Evolutionary conservation across 1,140 invertebrate genomes (phyloP).

Genomic region (Drosophila hydei): DNA sequence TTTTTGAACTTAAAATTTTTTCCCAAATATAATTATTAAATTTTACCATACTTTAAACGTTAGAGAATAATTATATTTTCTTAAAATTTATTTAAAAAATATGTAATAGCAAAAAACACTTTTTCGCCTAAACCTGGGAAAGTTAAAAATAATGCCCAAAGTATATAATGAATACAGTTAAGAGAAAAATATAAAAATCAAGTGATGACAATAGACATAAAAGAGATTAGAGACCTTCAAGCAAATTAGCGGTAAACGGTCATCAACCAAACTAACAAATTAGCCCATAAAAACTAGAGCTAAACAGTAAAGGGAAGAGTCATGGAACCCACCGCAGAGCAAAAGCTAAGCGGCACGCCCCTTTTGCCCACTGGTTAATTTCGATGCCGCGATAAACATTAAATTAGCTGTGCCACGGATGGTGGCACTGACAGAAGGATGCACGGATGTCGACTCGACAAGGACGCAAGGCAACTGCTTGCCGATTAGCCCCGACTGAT

Average conservation of each 20-base stretch:
- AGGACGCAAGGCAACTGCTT: conserved; percentile 39
- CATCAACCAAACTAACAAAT: conserved; percentile 64
- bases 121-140: too few species aligned
- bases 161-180: too few species aligned
- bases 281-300: conserved; percentile 46
- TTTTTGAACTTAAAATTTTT: too few species aligned
- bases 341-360: conserved; percentile 68
- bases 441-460: background rate
- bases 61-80: too few species aligned
- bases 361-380: conserved; percentile 65
- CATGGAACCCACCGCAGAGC: conserved; percentile 47
- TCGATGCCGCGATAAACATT: conserved; percentile 65
- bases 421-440: conserved; percentile 11
- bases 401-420: conserved; percentile 42
- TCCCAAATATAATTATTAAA: too few species aligned
- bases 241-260: conserved; percentile 36
- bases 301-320: conserved; percentile 27
- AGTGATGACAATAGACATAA: conserved; percentile 41
- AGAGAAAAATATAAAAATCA: conserved; percentile 12
- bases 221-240: conserved; percentile 20
- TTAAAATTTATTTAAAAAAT: too few species aligned
- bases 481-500: conserved; percentile 49
- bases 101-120: too few species aligned
- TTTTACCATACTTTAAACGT: too few species aligned
- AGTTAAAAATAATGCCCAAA: too few species aligned